phyloP scores from a whole-genome alignment of 2,113 vertebrate genomes.

The Bufo bufo region DNA sequence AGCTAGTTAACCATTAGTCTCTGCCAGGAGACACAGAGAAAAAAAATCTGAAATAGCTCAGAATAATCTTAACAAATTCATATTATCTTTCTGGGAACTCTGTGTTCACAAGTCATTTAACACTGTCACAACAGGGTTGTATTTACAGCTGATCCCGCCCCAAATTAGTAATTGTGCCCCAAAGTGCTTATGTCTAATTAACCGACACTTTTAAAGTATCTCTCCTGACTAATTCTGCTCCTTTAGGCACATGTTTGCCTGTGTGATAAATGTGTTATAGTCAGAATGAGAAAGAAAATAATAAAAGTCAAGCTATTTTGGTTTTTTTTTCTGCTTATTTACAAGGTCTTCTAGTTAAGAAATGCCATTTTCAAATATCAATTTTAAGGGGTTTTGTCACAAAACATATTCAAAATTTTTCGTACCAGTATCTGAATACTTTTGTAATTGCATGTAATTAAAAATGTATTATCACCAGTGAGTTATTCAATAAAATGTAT shows the following conservation, averaged over 20 bases:
- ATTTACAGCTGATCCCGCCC: background rate
- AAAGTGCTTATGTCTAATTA: background rate
- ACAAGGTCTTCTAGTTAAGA: background rate
- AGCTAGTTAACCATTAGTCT: conserved; percentile 29
- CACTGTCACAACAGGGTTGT: background rate
- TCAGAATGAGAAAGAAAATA: background rate
- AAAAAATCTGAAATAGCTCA: background rate
- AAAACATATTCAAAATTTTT: too few species aligned
- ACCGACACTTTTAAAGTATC: background rate
- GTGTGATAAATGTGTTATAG: background rate
- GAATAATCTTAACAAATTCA: background rate
- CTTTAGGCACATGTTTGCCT: background rate
- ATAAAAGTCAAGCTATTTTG: background rate
- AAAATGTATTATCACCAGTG: too few species aligned
- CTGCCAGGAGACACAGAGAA: background rate
- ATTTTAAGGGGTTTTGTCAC: too few species aligned
- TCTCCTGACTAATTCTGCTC: background rate
- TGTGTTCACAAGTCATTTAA: background rate
- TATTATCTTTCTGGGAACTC: background rate
- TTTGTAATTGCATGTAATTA: too few species aligned
- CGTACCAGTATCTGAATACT: too few species aligned
- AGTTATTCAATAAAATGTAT: too few species aligned
- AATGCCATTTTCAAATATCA: background rate
- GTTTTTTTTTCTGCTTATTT: background rate
- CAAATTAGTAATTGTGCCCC: background rate